These are phyloP conservation scores for Boulengerochromis microlepis DNA, from an alignment of 2,113 vertebrate species.

Conservation along the genomic window DNA sequence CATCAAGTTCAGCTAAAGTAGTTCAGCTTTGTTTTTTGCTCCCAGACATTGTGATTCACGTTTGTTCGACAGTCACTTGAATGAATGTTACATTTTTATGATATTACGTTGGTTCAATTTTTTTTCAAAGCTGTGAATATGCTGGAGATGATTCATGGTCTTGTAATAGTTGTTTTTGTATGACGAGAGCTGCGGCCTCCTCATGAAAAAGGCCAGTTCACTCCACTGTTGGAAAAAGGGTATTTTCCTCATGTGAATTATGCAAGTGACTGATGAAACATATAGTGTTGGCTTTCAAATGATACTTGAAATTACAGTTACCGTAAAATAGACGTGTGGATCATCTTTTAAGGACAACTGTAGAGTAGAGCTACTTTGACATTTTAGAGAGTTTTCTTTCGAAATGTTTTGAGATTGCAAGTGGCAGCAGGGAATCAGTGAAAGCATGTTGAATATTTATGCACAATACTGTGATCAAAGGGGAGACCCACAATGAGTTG, in stretches of 20 bases:
- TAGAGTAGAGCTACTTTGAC: not conserved
- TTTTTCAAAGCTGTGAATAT: not conserved
- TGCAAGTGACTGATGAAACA: not conserved
- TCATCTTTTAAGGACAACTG: not conserved
- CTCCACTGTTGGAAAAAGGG: not conserved
- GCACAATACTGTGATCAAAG: not conserved
- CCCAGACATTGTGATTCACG: not conserved
- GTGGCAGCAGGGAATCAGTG: not conserved
- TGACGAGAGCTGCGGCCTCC: not conserved
- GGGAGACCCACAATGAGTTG: not conserved
- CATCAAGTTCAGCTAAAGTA: conserved; percentile 6
- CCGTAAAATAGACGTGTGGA: conserved; percentile 4
- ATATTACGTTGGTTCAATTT: not conserved
- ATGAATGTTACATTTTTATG: not conserved
- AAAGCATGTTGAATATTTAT: not conserved
- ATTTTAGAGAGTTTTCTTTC: not conserved
- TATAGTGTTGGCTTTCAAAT: not conserved
- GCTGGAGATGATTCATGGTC: not conserved
- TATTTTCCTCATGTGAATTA: not conserved
- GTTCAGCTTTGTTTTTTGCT: not conserved
- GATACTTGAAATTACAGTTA: conserved; percentile 1
- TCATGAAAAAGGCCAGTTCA: not conserved
- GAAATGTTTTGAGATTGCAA: not conserved
- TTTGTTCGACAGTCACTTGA: not conserved
- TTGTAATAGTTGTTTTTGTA: not conserved